Conservation (phyloP, 2,888 invertebrate genomes). For the Lasioglossum calceatum region DNA sequence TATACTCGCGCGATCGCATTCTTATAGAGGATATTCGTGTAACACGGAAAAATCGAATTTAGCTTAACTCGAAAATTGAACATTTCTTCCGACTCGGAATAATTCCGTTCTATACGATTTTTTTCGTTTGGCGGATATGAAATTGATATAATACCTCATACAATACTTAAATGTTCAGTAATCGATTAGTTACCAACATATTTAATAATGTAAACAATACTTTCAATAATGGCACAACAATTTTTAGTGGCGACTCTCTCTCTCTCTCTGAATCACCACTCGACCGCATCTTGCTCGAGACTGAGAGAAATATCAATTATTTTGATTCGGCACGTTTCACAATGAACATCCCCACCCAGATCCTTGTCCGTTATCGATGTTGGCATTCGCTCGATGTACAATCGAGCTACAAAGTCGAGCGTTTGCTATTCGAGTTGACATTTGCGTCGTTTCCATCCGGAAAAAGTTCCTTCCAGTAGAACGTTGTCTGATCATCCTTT, state of each 20-base stretch:
- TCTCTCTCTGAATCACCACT: too few species aligned
- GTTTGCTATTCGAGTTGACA: conserved; percentile 28
- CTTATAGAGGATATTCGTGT: neutral
- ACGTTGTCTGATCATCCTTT: neutral
- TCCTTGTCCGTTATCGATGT: neutral
- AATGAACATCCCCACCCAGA: conserved; percentile 65
- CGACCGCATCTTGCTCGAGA: conserved; percentile 23
- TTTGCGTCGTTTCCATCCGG: conserved; percentile 19
- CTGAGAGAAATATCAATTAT: conserved; percentile 63
- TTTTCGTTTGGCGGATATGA: too few species aligned
- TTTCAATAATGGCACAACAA: too few species aligned
- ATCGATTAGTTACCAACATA: too few species aligned
- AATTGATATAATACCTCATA: too few species aligned
- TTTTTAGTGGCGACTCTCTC: too few species aligned
- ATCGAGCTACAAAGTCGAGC: conserved; percentile 25
- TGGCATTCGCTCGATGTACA: conserved; percentile 38
- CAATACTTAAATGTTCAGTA: too few species aligned
- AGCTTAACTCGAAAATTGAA: too few species aligned
- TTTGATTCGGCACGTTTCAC: conserved; percentile 72
- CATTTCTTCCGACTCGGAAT: too few species aligned
- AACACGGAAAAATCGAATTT: neutral
- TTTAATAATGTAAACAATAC: too few species aligned
- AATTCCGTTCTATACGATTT: too few species aligned
- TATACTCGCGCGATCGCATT: neutral
- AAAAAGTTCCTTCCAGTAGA: neutral